Base-by-base conservation (phyloP, 2,113 vertebrate species). In the Artemisiospiza belli region DNA sequence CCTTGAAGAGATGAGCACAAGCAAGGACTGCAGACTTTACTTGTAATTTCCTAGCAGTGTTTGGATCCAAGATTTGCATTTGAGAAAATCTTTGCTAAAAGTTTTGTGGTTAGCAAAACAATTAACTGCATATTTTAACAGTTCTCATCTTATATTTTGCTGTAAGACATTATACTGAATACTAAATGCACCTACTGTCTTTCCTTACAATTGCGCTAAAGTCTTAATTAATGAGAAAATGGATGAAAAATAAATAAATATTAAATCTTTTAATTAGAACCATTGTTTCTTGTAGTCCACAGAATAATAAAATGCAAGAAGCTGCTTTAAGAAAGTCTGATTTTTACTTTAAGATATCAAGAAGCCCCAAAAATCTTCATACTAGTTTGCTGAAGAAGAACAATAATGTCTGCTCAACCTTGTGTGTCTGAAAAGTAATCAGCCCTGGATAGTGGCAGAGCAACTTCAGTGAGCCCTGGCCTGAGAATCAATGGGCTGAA, bases 351-450 rank as follows among this genome's bases (percentile, higher is more conserved):
- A 43, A 72, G 20, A 69, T 44, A 80, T 6, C 16, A 55, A 24
- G 82, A 83, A 77, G 21, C 31, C 16, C 1, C 3, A 1, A 5
- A 67, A 78, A 59, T 47, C 41, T 58, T 47, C 30, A 66, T 62
- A 44, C 7, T 52, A 44, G 37, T 78, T 28, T 72, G 35, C 19
- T 66, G 52, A 82, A 46, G 20, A 63, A 43, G 41, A 90, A 37
- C 27, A 58, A 64, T 87, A 83, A 49, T 79, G 11, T 69, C 46
- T 90, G 24, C 30, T 31, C 37, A 89, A 12, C 89, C 73, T 85
- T 47, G 20, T 25, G 33, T 19, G n/a, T 96, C 96, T 96, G 78
- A 94, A 95, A 96, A 95, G 41, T 89, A 89, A 97, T 92, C 88
- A 95, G n/a, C 91, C 43, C 46, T 95, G 86, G 44, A 76, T 81